Percentiles rank a stretch among this genome's conserved stretches.
These are phyloP conservation scores for Malaclemys terrapin DNA, from an alignment of 2,113 vertebrate species.

Conservation along the genomic window DNA sequence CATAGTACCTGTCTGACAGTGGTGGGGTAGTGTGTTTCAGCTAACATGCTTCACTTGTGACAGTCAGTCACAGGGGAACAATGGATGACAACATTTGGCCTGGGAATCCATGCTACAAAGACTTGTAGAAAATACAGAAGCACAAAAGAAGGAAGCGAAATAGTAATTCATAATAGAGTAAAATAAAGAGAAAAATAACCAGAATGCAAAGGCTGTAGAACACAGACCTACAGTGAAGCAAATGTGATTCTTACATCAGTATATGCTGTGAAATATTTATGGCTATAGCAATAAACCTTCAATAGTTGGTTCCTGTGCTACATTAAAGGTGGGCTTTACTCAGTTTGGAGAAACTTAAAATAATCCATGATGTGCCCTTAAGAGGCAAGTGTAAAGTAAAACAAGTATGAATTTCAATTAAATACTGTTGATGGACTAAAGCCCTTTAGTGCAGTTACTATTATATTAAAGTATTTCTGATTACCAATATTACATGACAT, in stretches of 20 bases:
- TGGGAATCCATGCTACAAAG: background rate
- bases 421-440: background rate
- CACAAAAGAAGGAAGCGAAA: background rate
- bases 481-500: background rate
- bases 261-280: too few species aligned
- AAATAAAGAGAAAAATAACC: background rate
- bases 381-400: background rate
- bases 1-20: background rate
- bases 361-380: background rate
- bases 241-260: too few species aligned
- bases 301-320: background rate
- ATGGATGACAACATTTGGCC: background rate
- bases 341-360: background rate
- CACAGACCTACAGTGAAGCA: background rate
- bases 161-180: background rate
- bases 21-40: background rate
- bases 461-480: background rate
- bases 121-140: background rate
- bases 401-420: background rate
- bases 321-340: background rate
- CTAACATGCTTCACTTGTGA: background rate
- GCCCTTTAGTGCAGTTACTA: background rate
- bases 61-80: background rate
- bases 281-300: too few species aligned
- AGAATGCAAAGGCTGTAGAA: background rate